These are phyloP conservation scores for Drosophila neutralis DNA, from an alignment of 2,888 invertebrate genomes.

Conservation along the genomic window DNA sequence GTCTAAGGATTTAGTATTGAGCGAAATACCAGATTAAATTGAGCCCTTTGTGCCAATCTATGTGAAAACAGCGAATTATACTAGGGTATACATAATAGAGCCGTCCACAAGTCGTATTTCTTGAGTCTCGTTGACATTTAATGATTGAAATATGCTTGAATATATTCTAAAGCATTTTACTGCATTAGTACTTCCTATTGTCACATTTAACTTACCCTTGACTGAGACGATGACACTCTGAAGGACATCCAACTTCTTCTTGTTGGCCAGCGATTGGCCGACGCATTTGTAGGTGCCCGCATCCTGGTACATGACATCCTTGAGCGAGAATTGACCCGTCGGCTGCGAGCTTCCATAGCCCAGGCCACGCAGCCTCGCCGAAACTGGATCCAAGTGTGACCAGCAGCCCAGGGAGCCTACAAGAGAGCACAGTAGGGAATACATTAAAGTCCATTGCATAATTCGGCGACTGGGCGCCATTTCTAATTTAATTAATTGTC, in stretches of 20 bases:
- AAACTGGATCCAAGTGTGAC: slow-evolving; percentile 86
- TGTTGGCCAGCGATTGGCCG: slow-evolving; percentile 85
- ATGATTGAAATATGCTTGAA: neutral
- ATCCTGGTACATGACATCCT: slow-evolving; percentile 91
- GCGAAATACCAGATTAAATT: slow-evolving; percentile 1
- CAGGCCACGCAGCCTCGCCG: slow-evolving; percentile 86
- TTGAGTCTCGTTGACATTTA: neutral
- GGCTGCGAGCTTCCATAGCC: slow-evolving; percentile 86
- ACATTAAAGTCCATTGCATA: slow-evolving; percentile 48
- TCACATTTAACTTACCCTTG: slow-evolving; percentile 85
- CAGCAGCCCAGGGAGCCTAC: slow-evolving; percentile 88
- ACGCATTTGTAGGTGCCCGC: slow-evolving; percentile 91
- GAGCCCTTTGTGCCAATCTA: neutral
- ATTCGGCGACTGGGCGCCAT: slow-evolving; percentile 44
- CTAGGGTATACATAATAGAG: neutral
- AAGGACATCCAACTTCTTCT: slow-evolving; percentile 86
- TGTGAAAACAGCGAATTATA: neutral
- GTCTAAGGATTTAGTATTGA: slow-evolving; percentile 15
- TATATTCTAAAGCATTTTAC: neutral
- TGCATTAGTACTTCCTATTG: neutral
- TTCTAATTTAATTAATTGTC: slow-evolving; percentile 81
- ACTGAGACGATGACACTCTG: slow-evolving; percentile 86
- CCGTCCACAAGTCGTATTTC: neutral
- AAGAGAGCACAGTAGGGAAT: slow-evolving; percentile 10
- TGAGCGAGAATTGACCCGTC: slow-evolving; percentile 88